Percentiles rank a stretch among this genome's conserved stretches.
Conservation (phyloP, 2,113 vertebrate species). For the Onychostruthus taczanowskii region DNA sequence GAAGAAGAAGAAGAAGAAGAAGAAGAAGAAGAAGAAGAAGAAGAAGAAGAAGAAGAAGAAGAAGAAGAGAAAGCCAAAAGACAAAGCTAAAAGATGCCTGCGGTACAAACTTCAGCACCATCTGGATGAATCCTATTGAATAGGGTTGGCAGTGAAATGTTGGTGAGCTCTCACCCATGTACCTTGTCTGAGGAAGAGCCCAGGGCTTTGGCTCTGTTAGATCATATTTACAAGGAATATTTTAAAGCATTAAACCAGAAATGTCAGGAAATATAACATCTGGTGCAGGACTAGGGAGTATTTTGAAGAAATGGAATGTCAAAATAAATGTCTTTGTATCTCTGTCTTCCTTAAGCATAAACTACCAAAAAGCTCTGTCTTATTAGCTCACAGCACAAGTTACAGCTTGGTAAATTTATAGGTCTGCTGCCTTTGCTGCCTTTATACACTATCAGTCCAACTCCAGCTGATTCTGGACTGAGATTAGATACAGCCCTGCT, state of each 20-base stretch:
- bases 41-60: neutral
- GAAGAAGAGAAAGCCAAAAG: neutral
- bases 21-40: accelerated
- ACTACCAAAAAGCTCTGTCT: constrained; percentile 10
- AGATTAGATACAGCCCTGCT: constrained; percentile 43
- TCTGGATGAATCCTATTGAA: accelerated
- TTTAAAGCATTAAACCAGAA: neutral
- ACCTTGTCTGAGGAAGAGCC: neutral
- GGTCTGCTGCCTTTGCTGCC: constrained; percentile 21
- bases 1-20: accelerated
- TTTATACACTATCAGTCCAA: neutral
- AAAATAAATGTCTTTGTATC: constrained; percentile 2
- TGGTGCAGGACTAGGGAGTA: neutral
- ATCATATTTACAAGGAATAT: neutral
- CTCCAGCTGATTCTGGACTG: constrained; percentile 51
- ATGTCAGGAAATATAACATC: neutral
- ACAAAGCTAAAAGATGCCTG: neutral
- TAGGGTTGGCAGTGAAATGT: neutral
- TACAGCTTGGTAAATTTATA: neutral
- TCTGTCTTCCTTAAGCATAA: constrained; percentile 14
- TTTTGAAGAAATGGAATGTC: constrained; percentile 21
- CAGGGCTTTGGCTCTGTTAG: neutral
- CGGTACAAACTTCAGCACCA: neutral
- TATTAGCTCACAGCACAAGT: neutral
- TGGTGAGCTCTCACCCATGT: neutral